Base-by-base conservation (phyloP, 2,113 vertebrate species). In the Chaenocephalus aceratus region DNA sequence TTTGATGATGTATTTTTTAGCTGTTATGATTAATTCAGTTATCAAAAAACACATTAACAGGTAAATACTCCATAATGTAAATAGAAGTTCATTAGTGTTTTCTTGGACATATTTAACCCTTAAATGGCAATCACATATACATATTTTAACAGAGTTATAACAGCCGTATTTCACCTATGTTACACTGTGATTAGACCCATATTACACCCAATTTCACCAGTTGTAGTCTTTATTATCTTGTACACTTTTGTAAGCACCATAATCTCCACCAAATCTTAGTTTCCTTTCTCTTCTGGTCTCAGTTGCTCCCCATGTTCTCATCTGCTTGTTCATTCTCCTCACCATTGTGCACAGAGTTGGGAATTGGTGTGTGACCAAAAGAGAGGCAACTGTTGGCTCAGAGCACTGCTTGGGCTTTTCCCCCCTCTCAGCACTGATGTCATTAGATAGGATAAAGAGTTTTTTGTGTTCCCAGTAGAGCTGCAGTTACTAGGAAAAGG, bases 301-400 rank as follows among this genome's bases (percentile, higher is more conserved):
- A 64, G n/a, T 71, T n/a, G 26, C 72, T 81, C 69, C 72, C 72
- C 51, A 36, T 83, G 69, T 65, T 84, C 68, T 85, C 68, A 64
- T 76, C 60, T 68, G 53, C 75, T 76, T 79, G 65, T 84, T 90
- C 61, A 51, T 88, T 85, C 80, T 82, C 65, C 70, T 84, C 75
- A 60, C 84, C 70, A 86, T 79, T 85, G 77, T 75, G 63, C 57
- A 89, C 41, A 71, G 79, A 90, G 67, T 18, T 73, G 72, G 80
- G 88, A 91, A 77, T 70, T 91, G 82, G 92, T 85, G 86, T 74
- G 71, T 63, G 67, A 67, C 56, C 53, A 51, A 70, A 75, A 83
- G 77, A 82, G 82, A 84, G 91, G 85, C 76, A 14, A 88, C 77
- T 87, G 89, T 90, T 90, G 89, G 88, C 90, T 78, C 64, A 54